Evolutionary conservation across 1,140 invertebrate species (phyloP), one percentile per base, ranked within the genome.

Genomic region (Lepidurus arcticus): DNA sequence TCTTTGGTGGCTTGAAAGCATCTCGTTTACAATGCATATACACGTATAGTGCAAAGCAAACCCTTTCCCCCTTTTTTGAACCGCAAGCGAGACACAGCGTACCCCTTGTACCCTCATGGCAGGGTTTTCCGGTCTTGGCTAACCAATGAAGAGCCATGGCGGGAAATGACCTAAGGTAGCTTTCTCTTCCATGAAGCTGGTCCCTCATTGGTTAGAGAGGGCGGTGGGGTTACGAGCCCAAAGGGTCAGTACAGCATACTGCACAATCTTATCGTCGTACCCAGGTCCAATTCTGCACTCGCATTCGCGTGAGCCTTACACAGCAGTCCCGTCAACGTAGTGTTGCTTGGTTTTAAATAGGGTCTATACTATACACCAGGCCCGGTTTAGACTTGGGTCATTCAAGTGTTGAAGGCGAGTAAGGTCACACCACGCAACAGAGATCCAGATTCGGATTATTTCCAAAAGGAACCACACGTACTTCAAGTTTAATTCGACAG

Each of bases 111-210:
- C 53, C 53, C 53, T 65, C 21, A 65, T 65, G 53, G 9, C 53
- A 65, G 53, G 53, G 53, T 65, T 65, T 65, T 65, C 53, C 53
- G 53, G 53, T 65, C 53, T 65, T 65, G 53, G 53, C 53, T 65
- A 65, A 65, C 53, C 53, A 65, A 65, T 65, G 53, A 65, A 34
- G 53, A 21, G 53, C 53, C 53, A 65, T 65, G 53, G 53, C 53
- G 53, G 53, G 53, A 65, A 65, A 65, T 65, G 53, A 65, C 53
- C 53, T 65, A 65, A 65, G 53, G 53, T 65, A n/a, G 53, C 53
- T 65, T 65, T 65, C 53, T 65, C 53, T 65, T 65, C 6, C 16
- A 65, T 13, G 21, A 65, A 65, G 53, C 53, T 65, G 9, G 53
- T 13, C 53, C 6, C 53, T 16, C 53, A 65, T 65, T 65, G 53